phyloP scores from a whole-genome alignment of 1,140 invertebrate genomes.

The Pseudomyrmex gracilis region DNA sequence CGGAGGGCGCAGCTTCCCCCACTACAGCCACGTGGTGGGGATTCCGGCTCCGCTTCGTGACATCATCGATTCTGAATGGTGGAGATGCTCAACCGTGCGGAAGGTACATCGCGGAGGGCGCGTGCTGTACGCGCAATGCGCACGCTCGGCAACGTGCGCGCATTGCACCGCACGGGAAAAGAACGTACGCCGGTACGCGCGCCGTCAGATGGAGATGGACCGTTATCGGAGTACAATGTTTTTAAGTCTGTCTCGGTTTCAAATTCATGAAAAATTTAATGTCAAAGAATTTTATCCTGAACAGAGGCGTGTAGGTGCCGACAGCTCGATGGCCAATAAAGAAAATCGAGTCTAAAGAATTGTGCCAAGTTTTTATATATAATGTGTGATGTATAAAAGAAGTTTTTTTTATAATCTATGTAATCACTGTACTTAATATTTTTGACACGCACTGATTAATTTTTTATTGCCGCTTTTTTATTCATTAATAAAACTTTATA shows the following conservation, averaged over 20 bases:
- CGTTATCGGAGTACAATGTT: constrained; percentile 45
- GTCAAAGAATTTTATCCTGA: neutral
- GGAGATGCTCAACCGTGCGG: constrained; percentile 84
- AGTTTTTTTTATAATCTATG: neutral
- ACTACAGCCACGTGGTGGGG: constrained; percentile 63
- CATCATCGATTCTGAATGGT: constrained; percentile 86
- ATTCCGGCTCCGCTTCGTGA: constrained; percentile 77
- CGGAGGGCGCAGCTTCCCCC: constrained; percentile 60
- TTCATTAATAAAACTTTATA: neutral
- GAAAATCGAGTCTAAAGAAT: too few species aligned
- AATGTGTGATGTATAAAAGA: too few species aligned
- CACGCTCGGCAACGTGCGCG: constrained; percentile 69
- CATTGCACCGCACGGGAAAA: constrained; percentile 30
- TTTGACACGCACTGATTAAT: too few species aligned
- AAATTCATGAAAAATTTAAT: constrained; percentile 4
- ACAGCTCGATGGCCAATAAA: too few species aligned
- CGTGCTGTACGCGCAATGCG: constrained; percentile 67
- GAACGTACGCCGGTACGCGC: constrained; percentile 28
- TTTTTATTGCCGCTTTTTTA: neutral
- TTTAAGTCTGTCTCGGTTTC: neutral
- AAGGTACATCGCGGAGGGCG: constrained; percentile 85
- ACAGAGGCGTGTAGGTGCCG: too few species aligned
- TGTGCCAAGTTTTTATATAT: too few species aligned
- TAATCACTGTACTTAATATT: neutral
- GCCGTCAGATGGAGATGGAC: constrained; percentile 76